These are phyloP conservation scores for Proctacanthus coquilletti DNA, from an alignment of 1,140 invertebrate genomes.

Conservation along the genomic window DNA sequence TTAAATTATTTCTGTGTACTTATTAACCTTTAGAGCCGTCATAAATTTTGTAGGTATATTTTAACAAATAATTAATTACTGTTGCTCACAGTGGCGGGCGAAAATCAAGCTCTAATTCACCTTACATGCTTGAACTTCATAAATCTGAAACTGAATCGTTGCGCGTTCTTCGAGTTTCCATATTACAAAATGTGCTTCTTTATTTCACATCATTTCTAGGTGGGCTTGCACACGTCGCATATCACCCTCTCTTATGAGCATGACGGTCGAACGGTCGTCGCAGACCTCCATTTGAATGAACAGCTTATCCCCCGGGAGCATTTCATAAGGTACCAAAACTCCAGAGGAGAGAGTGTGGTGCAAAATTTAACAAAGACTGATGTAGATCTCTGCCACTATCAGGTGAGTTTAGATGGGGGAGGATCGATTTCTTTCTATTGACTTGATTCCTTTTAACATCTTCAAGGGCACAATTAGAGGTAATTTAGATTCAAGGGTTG, in stretches of 20 bases:
- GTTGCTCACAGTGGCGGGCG: too few relatives aligned
- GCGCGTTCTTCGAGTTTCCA: too few relatives aligned
- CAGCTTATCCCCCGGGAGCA: constrained; percentile 57
- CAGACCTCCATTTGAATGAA: constrained; percentile 63
- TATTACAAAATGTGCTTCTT: too few relatives aligned
- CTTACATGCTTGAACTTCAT: too few relatives aligned
- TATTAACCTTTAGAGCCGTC: too few relatives aligned
- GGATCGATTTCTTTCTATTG: constrained; percentile 2
- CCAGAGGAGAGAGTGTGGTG: constrained; percentile 39
- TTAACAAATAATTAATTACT: too few relatives aligned
- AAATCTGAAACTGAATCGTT: too few relatives aligned
- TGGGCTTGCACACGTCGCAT: constrained; percentile 48
- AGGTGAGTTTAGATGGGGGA: constrained; percentile 13
- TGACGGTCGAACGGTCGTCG: constrained; percentile 44
- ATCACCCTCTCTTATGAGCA: constrained; percentile 50
- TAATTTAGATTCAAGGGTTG: constrained; percentile 58
- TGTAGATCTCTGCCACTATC: constrained; percentile 29
- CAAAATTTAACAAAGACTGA: constrained; percentile 31
- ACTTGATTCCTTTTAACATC: constrained; percentile 3
- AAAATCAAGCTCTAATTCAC: too few relatives aligned
- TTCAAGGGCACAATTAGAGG: constrained; percentile 52
- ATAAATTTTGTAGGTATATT: too few relatives aligned
- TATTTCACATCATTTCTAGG: constrained; percentile 37
- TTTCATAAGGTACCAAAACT: constrained; percentile 53
- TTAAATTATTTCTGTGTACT: too few relatives aligned